Percentiles rank a stretch among this genome's conserved stretches.
Evolutionary conservation across 2,113 vertebrate species (phyloP).

Genomic region (Alligator sinensis): DNA sequence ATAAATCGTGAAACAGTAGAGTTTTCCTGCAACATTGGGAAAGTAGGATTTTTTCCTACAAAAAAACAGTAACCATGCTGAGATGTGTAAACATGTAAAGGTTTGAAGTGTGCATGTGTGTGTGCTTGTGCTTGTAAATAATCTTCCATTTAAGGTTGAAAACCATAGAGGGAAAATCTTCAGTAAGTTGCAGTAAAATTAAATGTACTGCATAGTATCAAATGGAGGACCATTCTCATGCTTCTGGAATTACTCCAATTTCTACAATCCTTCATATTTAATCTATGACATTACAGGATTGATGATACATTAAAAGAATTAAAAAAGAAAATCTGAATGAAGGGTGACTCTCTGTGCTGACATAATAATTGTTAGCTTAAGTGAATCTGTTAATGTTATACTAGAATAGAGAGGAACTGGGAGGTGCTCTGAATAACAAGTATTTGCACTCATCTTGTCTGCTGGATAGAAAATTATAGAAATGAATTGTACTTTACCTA

Average conservation of each 20-base stretch:
- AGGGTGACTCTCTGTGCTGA: neutral
- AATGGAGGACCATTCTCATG: neutral
- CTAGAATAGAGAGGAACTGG: slow-evolving; percentile 22
- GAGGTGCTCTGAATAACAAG: neutral
- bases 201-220: slow-evolving; percentile 11
- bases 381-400: slow-evolving; percentile 6
- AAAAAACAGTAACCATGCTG: neutral
- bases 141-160: neutral
- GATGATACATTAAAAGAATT: slow-evolving; percentile 64
- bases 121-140: neutral
- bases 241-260: slow-evolving; percentile 17
- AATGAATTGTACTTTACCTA: slow-evolving; percentile 33
- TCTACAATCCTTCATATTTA: slow-evolving; percentile 43
- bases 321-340: slow-evolving; percentile 34
- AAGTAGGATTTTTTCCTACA: neutral
- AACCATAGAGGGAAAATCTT: neutral
- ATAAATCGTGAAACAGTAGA: neutral
- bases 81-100: neutral
- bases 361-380: slow-evolving; percentile 1
- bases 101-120: neutral
- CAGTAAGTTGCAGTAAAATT: slow-evolving; percentile 23
- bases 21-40: neutral
- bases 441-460: neutral
- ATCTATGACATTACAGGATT: slow-evolving; percentile 51
- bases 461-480: slow-evolving; percentile 23